Evolutionary conservation across 2,888 invertebrate species (phyloP), one percentile per base, ranked within the genome.

Genomic region (Watsonalla binaria): DNA sequence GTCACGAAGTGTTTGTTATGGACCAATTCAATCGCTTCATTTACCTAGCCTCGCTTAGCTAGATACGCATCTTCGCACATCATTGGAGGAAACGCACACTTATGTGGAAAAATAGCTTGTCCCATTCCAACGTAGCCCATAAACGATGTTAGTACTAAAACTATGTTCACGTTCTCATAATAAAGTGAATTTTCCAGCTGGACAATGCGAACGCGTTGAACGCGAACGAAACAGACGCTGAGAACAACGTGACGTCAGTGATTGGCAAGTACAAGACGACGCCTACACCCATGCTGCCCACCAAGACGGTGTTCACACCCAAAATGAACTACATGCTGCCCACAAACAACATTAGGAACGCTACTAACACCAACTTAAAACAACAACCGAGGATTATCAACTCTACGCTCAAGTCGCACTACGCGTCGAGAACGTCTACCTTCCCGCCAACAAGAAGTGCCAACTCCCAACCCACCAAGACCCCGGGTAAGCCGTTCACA

Each of bases 241-340:
- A 91, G 50, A 89, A 90, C 77, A 91, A 90, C 72, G 85, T 90
- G 37, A 86, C 88, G 0, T 51, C 82, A 0, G 90, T 90, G 13
- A 89, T 90, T 57, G 87, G 89, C 58, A 90, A 88, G 57, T 90
- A 90, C 74, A 90, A 85, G 56, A 88, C 86, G 11, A 86, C 88
- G 0, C 79, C 91, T 35, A 80, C 86, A 0, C 85, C 89, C 6
- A 86, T 87, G 85, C 59, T 87, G 59, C 89, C 90, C 33, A 81
- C 85, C 0, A 88, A 87, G 59, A 82, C 85, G 0, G 73, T 85
- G 2, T 87, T 89, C 78, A 74, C 85, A 9, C 83, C 89, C 39
- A 90, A 89, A 74, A 65, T 82, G 65, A 86, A 82, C 78, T 91
- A 90, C 72, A 90, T 91, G 88, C 59, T 86, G 70, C 90, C 91